Evolutionary conservation across 2,888 invertebrate genomes (phyloP).

Genomic region (Chrysolina haemoptera): DNA sequence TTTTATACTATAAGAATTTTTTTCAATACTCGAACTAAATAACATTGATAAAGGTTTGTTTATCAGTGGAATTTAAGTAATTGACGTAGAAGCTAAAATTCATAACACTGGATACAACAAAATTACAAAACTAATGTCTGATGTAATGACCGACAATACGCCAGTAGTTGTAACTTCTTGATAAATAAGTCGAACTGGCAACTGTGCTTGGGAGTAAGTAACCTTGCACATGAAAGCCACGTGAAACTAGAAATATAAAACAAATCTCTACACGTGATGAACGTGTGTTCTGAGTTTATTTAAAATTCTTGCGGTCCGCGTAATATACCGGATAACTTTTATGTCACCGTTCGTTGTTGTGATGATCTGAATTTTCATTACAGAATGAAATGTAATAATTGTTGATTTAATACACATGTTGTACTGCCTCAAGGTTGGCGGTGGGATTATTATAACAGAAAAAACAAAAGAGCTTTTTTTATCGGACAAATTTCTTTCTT

Average conservation of each 20-base stretch:
- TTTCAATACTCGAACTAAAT: no score
- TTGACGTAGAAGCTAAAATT: not conserved
- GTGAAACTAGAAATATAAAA: slow-evolving; percentile 14
- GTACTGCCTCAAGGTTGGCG: no score
- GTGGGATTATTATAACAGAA: no score
- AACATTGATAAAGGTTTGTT: no score
- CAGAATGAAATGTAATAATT: no score
- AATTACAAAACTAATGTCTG: not conserved
- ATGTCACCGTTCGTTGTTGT: not conserved
- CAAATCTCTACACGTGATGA: slow-evolving; percentile 9
- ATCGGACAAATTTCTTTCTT: no score
- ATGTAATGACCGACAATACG: not conserved
- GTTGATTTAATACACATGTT: no score
- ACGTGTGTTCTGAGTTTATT: not conserved
- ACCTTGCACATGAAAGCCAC: slow-evolving; percentile 12
- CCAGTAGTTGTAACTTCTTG: not conserved
- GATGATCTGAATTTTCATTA: not conserved
- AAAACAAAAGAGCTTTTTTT: no score
- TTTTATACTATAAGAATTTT: no score
- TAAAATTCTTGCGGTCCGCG: not conserved
- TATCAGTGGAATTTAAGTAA: no score
- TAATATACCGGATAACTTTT: not conserved
- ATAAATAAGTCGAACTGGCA: not conserved
- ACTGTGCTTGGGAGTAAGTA: slow-evolving; percentile 7
- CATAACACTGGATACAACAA: not conserved